Percentiles rank a stretch among this genome's conserved stretches.
These are phyloP conservation scores for Caiman crocodilus DNA, from an alignment of 2,797 vertebrate species.

Conservation along the genomic window DNA sequence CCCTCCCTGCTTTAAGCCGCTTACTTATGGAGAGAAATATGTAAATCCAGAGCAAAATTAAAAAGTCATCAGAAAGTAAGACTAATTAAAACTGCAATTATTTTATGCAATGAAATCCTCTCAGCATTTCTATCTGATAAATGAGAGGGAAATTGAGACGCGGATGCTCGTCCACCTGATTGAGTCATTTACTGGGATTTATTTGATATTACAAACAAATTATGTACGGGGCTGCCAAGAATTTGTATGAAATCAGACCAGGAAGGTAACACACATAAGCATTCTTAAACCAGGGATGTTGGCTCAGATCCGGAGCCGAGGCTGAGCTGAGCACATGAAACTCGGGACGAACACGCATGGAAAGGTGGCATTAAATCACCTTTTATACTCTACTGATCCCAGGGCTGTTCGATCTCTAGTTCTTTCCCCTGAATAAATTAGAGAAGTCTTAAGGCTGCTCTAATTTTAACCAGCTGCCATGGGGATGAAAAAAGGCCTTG, in stretches of 20 bases:
- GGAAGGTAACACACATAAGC: too few species aligned
- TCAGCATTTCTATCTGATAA: not conserved
- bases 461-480: not conserved
- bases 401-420: not conserved
- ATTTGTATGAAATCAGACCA: not conserved
- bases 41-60: not conserved
- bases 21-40: not conserved
- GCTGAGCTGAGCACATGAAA: not conserved
- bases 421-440: not conserved
- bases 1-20: not conserved
- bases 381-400: not conserved
- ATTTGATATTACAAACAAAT: not conserved
- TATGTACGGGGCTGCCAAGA: not conserved
- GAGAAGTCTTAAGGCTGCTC: not conserved
- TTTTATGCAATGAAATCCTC: fast-evolving
- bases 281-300: not conserved
- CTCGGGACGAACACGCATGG: not conserved
- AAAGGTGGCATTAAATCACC: not conserved
- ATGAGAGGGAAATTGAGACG: fast-evolving
- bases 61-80: not conserved
- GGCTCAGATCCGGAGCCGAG: not conserved
- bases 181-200: not conserved
- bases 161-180: not conserved
- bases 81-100: not conserved
- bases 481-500: too few species aligned